Base-by-base conservation (phyloP, 1,140 invertebrate species). In the Drosophila tristis region DNA sequence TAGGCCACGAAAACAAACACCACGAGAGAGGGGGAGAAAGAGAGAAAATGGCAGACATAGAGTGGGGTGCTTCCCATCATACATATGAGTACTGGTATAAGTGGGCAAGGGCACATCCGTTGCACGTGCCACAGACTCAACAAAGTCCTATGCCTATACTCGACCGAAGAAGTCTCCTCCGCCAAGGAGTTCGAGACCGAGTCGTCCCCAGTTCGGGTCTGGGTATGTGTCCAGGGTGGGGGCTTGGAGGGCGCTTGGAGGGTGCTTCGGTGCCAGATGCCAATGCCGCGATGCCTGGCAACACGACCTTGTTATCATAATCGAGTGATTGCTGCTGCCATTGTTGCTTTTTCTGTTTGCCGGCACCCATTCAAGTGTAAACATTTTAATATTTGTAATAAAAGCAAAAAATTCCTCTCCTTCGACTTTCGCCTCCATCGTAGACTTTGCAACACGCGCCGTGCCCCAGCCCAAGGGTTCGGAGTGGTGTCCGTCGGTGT, bases 301-400 rank as follows among this genome's bases (percentile, higher is more conserved):
- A 74, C 70, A 26, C 48, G 49, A 35, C 63, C 78, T 57, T 81
- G 78, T 56, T 78, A 78, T 71, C 68, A 86, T 87, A 78, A 86
- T 86, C 82, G 61, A 86, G 68, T 87, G 80, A 81, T 82, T 82
- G 73, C 74, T 70, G 57, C 64, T 58, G 56, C 66, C 45, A 65
- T 73, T 82, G 67, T 74, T 63, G 68, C 54, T 39, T 66, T 58
- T 57, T 48, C 56, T 77, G 73, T 77, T 75, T 66, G 63, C 51
- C 72, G 47, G 51, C 45, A 57, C 43, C 66, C 71, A 63, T 65
- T 86, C 74, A 66, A 86, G 82, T 78, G 82, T 78, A 87, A 82
- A 78, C 78, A 87, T 86, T 86, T 86, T 87, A 86, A 87, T 86
- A 87, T 87, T 64, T 68, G 50, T 78, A 87, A 87, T 86, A 82